Evolutionary conservation across 2,113 vertebrate species (phyloP).

Genomic region (Halichoeres trimaculatus): DNA sequence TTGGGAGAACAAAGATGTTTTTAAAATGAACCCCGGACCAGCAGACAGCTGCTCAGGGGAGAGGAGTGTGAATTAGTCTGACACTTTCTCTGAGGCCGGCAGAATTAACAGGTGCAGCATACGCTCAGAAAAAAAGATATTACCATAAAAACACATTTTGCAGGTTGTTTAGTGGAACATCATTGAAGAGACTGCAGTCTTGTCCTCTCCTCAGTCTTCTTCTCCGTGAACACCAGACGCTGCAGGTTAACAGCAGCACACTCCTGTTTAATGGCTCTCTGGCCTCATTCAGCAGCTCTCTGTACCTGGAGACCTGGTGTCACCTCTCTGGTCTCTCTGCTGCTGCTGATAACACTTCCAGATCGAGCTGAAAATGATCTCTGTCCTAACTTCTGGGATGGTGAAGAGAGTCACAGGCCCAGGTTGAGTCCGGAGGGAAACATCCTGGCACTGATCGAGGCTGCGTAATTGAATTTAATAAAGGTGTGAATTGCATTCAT

Average conservation of each 20-base stretch:
- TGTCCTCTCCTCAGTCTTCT: conserved; percentile 16
- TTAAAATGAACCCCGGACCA: conserved; percentile 22
- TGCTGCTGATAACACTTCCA: conserved; percentile 53
- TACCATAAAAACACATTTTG: conserved; percentile 5
- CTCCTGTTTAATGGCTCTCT: conserved; percentile 24
- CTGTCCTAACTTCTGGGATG: conserved; percentile 43
- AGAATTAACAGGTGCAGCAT: conserved; percentile 1
- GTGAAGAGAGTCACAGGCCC: conserved; percentile 38
- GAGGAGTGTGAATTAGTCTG: neutral
- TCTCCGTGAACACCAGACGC: conserved; percentile 25
- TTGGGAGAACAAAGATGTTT: conserved; percentile 30
- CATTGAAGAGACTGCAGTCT: conserved; percentile 4
- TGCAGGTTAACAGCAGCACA: conserved; percentile 43
- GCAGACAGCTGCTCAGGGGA: conserved; percentile 19
- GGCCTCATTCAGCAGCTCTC: neutral
- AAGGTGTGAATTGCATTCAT: conserved; percentile 30
- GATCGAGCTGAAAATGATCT: conserved; percentile 44
- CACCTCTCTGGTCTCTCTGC: conserved; percentile 17
- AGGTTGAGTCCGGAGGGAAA: conserved; percentile 26
- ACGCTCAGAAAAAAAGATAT: neutral
- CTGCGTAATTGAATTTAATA: conserved; percentile 34
- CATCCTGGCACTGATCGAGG: conserved; percentile 11
- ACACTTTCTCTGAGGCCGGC: neutral
- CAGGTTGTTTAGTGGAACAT: neutral
- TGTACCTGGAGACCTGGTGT: conserved; percentile 24